Percentiles rank a stretch among this genome's conserved stretches.
Evolutionary conservation across 2,888 invertebrate genomes (phyloP).

Genomic region (Metacarcinus magister): DNA sequence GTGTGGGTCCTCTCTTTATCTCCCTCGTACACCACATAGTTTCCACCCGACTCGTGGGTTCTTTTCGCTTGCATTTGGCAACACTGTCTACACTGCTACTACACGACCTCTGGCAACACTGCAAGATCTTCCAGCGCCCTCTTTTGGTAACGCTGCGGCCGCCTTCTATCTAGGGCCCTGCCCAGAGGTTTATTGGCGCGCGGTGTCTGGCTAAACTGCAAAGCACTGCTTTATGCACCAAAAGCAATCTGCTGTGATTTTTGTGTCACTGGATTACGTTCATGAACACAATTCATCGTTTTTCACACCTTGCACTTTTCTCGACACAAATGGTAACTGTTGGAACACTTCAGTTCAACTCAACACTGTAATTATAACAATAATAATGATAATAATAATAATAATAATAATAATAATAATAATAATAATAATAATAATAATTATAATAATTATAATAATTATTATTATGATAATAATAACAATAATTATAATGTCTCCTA

Average conservation of each 20-base stretch:
- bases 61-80: conserved; percentile 41
- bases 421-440: too few relatives aligned
- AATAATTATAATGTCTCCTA: not conserved
- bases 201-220: not conserved
- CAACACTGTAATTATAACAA: too few relatives aligned
- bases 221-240: conserved; percentile 27
- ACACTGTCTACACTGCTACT: conserved; percentile 41
- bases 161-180: conserved; percentile 21
- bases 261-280: not conserved
- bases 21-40: not conserved
- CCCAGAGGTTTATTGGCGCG: conserved; percentile 3
- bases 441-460: too few relatives aligned
- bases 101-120: conserved; percentile 58
- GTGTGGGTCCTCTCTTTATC: not conserved
- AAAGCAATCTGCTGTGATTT: not conserved
- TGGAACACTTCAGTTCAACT: too few relatives aligned
- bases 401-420: too few relatives aligned
- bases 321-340: too few relatives aligned
- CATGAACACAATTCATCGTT: not conserved
- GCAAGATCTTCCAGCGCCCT: conserved; percentile 44
- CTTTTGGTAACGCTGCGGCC: conserved; percentile 47
- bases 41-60: not conserved
- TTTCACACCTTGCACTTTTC: not conserved
- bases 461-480: too few relatives aligned
- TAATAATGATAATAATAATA: too few relatives aligned